Conservation (phyloP, 2,888 invertebrate genomes). For the Xestia xanthographa region DNA sequence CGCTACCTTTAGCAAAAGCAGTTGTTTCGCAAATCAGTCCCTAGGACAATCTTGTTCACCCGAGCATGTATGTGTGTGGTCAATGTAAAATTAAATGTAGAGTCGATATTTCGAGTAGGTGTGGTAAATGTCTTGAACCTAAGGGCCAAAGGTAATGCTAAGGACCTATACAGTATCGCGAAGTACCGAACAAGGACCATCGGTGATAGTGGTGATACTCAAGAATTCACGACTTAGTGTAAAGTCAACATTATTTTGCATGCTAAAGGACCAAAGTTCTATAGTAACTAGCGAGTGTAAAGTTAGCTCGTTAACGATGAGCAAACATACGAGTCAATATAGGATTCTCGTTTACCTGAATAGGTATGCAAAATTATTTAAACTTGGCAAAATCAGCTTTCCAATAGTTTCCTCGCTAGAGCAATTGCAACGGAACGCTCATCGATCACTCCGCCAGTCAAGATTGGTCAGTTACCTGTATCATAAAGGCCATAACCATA, state of each 20-base stretch:
- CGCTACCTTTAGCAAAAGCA: not conserved
- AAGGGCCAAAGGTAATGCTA: not conserved
- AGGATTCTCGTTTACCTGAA: constrained; percentile 4
- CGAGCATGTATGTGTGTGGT: no score
- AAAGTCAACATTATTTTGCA: constrained; percentile 23
- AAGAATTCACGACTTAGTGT: constrained; percentile 10
- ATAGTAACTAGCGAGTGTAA: constrained; percentile 16
- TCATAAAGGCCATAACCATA: not conserved
- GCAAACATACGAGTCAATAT: constrained; percentile 41
- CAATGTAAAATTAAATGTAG: not conserved
- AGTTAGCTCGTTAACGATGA: constrained; percentile 25
- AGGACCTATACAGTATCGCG: not conserved
- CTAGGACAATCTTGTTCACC: not conserved
- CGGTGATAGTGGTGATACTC: not conserved
- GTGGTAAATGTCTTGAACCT: not conserved
- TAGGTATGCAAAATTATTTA: not conserved
- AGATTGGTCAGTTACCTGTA: not conserved
- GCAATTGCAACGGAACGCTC: not conserved
- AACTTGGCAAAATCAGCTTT: not conserved
- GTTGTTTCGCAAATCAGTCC: no score
- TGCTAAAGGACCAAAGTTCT: constrained; percentile 7
- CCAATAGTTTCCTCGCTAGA: not conserved
- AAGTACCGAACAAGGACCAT: constrained; percentile 9
- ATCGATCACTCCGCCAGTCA: not conserved
- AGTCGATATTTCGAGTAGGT: not conserved